Base-by-base conservation (phyloP, 2,888 invertebrate species). In the Melieria omissa region DNA sequence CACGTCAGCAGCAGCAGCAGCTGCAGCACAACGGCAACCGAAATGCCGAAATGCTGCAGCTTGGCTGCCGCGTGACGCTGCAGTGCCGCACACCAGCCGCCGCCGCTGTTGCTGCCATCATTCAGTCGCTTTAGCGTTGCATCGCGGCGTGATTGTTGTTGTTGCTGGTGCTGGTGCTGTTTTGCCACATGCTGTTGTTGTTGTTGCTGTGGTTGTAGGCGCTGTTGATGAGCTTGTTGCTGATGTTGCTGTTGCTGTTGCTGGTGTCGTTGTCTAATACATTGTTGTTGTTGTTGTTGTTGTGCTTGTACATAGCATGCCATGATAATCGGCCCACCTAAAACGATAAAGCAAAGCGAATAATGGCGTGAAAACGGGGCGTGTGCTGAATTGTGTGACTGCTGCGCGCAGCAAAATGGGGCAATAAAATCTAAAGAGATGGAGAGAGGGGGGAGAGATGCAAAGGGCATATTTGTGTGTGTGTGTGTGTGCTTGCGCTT, bases 271-370 rank as follows among this genome's bases (percentile, higher is more conserved):
- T 75, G 76, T 75, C 70, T 75, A 76, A 71, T 69, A 73, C 74
- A 72, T 74, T 78, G 75, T 54, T 54, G 68, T 10, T 80, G 81
- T 75, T 79, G 78, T 80, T 77, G 77, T 81, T 80, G 80, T 76
- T 80, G 78, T 79, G 79, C 82, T 81, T 84, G 81, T 80, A 78
- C 85, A 85, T 85, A 83, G 84, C 85, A 83, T 85, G 85, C 85
- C 85, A 85, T 85, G 85, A 85, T 86, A 86, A 83, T 81, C 80
- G 85, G 83, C 84, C 84, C 84, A 84, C 85, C 84, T 84, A 71
- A 0, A 71, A 78, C 46, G 10, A 72, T 60, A 65, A n/a, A 73
- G 63, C 42, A 57, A 55, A 41, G 7, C 14, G n/a, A 49, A 52
- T 4, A 61, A 12, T 61, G 12, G 46, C 47, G 29, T 45, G 16